Evolutionary conservation across 2,797 vertebrate genomes (phyloP).

Genomic region (Lithobates sylvaticus): DNA sequence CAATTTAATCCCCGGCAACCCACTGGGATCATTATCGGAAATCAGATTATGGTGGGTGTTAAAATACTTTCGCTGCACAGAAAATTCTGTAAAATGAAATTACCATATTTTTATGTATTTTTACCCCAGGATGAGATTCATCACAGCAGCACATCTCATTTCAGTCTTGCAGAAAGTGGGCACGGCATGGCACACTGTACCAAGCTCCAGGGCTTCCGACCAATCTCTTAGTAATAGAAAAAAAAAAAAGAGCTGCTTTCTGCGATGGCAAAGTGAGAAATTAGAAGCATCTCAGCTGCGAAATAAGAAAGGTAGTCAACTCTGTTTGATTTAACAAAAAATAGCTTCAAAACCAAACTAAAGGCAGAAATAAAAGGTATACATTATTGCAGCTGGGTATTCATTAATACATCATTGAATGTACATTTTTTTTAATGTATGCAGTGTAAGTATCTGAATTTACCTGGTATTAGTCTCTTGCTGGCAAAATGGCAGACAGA

Average conservation of each 20-base stretch:
- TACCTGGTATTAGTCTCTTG: too few species aligned
- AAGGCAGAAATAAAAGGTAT: too few species aligned
- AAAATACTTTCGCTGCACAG: constrained; percentile 49
- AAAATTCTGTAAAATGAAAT: constrained; percentile 52
- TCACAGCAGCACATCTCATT: constrained; percentile 24
- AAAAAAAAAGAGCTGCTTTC: constrained; percentile 37
- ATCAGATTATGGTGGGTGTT: constrained; percentile 55
- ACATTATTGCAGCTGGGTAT: too few species aligned
- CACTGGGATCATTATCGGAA: constrained; percentile 52
- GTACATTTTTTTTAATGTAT: too few species aligned
- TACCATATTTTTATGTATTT: constrained; percentile 33
- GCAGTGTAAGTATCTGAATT: too few species aligned
- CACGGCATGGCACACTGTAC: background rate
- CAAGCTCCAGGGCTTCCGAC: background rate
- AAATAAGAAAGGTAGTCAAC: constrained; percentile 16
- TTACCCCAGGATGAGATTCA: constrained; percentile 35
- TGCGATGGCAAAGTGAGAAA: constrained; percentile 26
- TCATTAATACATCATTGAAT: too few species aligned
- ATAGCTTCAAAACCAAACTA: too few species aligned
- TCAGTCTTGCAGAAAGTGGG: background rate
- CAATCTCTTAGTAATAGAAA: constrained; percentile 1
- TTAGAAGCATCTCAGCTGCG: constrained; percentile 42
- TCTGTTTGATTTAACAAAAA: background rate
- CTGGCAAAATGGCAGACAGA: too few species aligned
- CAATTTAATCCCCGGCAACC: constrained; percentile 51